phyloP scores from a whole-genome alignment of 2,113 vertebrate species.

The Ctenomys sociabilis region DNA sequence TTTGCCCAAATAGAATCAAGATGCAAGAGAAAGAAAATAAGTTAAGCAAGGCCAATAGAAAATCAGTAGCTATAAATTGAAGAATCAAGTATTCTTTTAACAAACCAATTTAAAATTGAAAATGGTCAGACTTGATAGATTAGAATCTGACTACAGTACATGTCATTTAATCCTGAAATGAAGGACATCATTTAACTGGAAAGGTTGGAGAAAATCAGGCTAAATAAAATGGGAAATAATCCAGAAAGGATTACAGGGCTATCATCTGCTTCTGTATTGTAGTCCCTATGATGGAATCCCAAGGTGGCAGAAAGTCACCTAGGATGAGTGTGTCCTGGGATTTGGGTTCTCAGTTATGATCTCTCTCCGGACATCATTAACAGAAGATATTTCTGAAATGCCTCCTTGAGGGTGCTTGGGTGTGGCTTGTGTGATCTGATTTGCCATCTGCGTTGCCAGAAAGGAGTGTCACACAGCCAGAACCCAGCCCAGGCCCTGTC shows the following conservation, averaged over 20 bases:
- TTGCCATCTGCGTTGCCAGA: background rate
- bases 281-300: background rate
- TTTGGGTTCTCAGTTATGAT: background rate
- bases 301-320: too few relatives aligned
- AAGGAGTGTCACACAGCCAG: background rate
- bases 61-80: background rate
- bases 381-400: background rate
- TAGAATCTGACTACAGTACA: background rate
- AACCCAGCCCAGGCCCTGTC: background rate
- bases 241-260: background rate
- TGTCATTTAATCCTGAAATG: background rate
- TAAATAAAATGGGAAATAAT: background rate
- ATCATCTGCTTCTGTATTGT: background rate
- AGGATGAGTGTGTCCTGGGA: background rate
- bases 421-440: constrained; percentile 15
- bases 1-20: constrained; percentile 30
- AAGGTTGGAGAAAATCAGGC: background rate
- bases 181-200: background rate
- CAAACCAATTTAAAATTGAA: background rate
- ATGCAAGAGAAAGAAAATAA: constrained; percentile 31
- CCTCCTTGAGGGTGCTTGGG: background rate
- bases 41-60: background rate
- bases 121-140: background rate
- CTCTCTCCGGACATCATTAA: background rate
- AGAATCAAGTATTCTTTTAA: background rate